Conservation (phyloP, 2,113 vertebrate genomes). For the Oxyruncus cristatus region DNA sequence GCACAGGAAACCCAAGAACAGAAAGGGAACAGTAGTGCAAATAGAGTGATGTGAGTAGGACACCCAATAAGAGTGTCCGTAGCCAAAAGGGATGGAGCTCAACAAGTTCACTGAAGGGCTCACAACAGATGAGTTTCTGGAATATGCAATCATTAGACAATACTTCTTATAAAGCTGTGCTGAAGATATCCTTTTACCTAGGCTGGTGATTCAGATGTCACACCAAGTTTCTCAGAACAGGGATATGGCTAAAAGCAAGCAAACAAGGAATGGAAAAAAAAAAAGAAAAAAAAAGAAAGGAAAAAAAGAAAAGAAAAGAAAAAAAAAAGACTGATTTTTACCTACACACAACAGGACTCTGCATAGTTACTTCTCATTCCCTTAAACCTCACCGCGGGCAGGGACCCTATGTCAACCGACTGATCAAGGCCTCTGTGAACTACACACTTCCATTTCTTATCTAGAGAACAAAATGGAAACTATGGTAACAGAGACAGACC, state of each 20-base stretch:
- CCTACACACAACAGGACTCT: not conserved
- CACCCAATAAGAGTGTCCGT: not conserved
- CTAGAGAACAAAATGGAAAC: slow-evolving; percentile 33
- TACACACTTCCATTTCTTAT: slow-evolving; percentile 1
- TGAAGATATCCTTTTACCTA: not conserved
- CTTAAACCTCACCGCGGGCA: slow-evolving; percentile 29
- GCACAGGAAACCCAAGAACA: not conserved
- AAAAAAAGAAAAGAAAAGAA: too few relatives aligned
- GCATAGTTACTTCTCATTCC: not conserved
- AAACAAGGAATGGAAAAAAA: not conserved
- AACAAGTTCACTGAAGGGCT: not conserved
- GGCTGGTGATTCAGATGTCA: not conserved
- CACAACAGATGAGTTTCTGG: not conserved
- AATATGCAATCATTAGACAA: not conserved
- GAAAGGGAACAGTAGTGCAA: not conserved
- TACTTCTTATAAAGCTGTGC: not conserved
- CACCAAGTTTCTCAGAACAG: not conserved
- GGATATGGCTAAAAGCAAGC: not conserved
- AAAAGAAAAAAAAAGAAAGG: too few relatives aligned
- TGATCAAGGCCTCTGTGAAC: slow-evolving; percentile 23
- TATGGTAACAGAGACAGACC: not conserved
- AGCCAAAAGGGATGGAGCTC: not conserved
- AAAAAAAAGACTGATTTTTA: not conserved
- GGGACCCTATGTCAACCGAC: not conserved
- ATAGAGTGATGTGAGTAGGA: not conserved